Conservation (phyloP, 1,140 invertebrate species). For the Andrena cerasifolii region DNA sequence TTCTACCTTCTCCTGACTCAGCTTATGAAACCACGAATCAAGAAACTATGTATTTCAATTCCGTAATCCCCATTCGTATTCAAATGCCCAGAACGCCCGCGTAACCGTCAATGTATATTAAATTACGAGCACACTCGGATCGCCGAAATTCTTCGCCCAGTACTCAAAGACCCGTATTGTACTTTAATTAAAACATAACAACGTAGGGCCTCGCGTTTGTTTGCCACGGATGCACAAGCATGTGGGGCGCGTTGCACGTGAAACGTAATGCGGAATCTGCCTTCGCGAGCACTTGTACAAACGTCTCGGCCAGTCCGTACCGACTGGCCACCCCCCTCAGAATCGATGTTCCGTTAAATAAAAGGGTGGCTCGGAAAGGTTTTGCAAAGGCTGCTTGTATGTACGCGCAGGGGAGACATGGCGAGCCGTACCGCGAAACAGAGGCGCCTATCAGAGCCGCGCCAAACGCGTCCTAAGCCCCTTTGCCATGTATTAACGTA, state of each 20-base stretch:
- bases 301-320: not conserved
- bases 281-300: no score
- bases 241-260: not conserved
- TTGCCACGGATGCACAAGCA: not conserved
- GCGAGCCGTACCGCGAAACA: not conserved
- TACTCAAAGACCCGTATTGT: not conserved
- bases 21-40: not conserved
- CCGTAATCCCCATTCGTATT: not conserved
- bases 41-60: not conserved
- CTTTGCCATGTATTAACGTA: constrained; percentile 17
- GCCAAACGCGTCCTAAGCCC: constrained; percentile 14
- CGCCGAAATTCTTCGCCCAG: not conserved
- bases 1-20: no score
- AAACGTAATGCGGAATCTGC: not conserved
- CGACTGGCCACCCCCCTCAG: not conserved
- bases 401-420: not conserved
- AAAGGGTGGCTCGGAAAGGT: constrained; percentile 9
- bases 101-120: no score
- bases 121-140: no score
- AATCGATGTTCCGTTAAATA: constrained; percentile 52
- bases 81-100: not conserved
- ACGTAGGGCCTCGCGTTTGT: no score
- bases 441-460: constrained; percentile 5
- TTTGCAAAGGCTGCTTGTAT: not conserved
- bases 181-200: not conserved